Evolutionary conservation across 2,797 vertebrate genomes (phyloP).

Genomic region (Okamejei kenojei): DNA sequence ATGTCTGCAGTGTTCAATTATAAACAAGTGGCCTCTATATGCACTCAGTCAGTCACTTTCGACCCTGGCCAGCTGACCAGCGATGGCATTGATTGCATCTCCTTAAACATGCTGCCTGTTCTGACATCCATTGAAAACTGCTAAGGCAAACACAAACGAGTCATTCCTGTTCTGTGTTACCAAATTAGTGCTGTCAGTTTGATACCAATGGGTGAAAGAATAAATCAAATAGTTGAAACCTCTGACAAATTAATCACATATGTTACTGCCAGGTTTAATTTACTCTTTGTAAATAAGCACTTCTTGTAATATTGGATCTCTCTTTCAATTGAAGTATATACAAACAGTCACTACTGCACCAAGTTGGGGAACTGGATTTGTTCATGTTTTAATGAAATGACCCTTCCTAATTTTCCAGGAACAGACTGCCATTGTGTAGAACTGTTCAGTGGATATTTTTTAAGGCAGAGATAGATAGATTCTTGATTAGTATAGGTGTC

Average conservation of each 20-base stretch:
- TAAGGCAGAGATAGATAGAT: too few relatives aligned
- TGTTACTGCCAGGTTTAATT: not conserved
- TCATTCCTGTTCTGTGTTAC: not conserved
- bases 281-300: not conserved
- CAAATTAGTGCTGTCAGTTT: not conserved
- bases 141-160: not conserved
- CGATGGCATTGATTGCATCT: not conserved
- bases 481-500: too few relatives aligned
- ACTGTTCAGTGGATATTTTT: too few relatives aligned
- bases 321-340: not conserved
- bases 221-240: slow-evolving; percentile 11
- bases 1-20: not conserved
- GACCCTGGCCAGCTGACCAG: not conserved
- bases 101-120: not conserved
- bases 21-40: not conserved
- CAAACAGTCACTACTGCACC: not conserved
- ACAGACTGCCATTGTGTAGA: not conserved
- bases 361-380: not conserved
- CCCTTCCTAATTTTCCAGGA: not conserved
- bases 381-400: not conserved
- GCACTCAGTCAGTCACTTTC: not conserved
- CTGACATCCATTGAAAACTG: not conserved
- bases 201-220: not conserved
- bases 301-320: not conserved
- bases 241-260: slow-evolving; percentile 24